Evolutionary conservation across 2,888 invertebrate species (phyloP), one percentile per base, ranked within the genome.

Genomic region (Copidosoma aretas): DNA sequence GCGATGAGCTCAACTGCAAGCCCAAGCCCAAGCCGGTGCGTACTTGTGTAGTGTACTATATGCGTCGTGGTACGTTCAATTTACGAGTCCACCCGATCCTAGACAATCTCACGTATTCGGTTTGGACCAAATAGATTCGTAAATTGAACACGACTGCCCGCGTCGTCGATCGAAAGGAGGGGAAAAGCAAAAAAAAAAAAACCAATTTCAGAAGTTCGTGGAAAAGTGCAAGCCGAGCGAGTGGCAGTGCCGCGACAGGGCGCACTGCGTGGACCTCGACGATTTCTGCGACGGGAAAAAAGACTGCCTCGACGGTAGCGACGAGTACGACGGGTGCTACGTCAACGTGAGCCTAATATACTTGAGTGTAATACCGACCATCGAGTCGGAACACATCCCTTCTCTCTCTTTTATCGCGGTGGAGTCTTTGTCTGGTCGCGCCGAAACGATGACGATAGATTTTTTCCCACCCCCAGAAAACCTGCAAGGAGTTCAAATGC

Each of bases 401-500:
- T 17, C 19, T 19, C 43, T 46, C 17, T 12, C 43, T 46, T 53
- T 53, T 53, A 22, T 53, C n/a, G 10, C n/a, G n/a, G n/a, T n/a
- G n/a, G n/a, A n/a, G n/a, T n/a, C n/a, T n/a, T n/a, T n/a, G n/a
- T n/a, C n/a, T 49, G 3, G 10, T 49, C 49, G 10, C 10, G 25
- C 4, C 10, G 49, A 57, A 68, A 61, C 12, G 14, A 59, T 53
- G 22, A 39, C 21, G 21, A 10, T 54, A 54, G 22, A 56, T 54
- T 64, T 56, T 4, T 63, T 43, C 56, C 21, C 32, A 81, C 79
- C 41, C 56, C 21, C 32, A 81, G 79, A 72, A 75, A 74, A 73
- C 73, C 0, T 92, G 92, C 79, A 84, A 84, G 22, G 90, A 88
- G 0, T 93, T 90, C 79, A 81, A 84, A 22, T 93, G 93, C 74